phyloP scores from a whole-genome alignment of 1,140 invertebrate genomes.

The Matsumurasca onukii region DNA sequence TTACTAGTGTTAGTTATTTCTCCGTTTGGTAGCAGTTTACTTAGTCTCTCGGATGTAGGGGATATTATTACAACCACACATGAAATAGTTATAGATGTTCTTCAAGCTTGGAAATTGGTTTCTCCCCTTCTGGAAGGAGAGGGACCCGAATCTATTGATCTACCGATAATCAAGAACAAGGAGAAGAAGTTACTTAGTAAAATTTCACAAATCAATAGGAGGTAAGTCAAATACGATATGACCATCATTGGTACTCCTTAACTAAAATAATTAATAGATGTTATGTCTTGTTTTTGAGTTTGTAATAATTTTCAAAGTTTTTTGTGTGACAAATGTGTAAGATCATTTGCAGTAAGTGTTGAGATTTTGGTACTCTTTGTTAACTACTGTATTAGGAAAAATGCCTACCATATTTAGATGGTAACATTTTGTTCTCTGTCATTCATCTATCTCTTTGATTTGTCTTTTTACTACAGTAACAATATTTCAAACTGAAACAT shows the following conservation, averaged over 20 bases:
- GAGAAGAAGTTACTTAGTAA: constrained; percentile 55
- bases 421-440: too few species aligned
- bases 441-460: too few species aligned
- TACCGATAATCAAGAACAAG: constrained; percentile 56
- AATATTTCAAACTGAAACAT: too few species aligned
- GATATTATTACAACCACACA: constrained; percentile 61
- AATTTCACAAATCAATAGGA: constrained; percentile 50
- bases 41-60: constrained; percentile 53
- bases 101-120: constrained; percentile 63
- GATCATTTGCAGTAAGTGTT: too few species aligned
- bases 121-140: constrained; percentile 50
- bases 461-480: too few species aligned
- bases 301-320: too few species aligned
- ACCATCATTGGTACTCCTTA: not conserved
- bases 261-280: not conserved
- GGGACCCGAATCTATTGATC: constrained; percentile 53
- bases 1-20: constrained; percentile 1
- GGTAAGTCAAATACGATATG: constrained; percentile 24
- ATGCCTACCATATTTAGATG: too few species aligned
- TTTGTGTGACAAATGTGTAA: too few species aligned
- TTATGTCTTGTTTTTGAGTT: not conserved
- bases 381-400: too few species aligned
- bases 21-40: not conserved
- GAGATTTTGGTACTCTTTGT: too few species aligned
- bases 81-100: constrained; percentile 56